Evolutionary conservation across 2,888 invertebrate genomes (phyloP).

Genomic region (Labia minor): DNA sequence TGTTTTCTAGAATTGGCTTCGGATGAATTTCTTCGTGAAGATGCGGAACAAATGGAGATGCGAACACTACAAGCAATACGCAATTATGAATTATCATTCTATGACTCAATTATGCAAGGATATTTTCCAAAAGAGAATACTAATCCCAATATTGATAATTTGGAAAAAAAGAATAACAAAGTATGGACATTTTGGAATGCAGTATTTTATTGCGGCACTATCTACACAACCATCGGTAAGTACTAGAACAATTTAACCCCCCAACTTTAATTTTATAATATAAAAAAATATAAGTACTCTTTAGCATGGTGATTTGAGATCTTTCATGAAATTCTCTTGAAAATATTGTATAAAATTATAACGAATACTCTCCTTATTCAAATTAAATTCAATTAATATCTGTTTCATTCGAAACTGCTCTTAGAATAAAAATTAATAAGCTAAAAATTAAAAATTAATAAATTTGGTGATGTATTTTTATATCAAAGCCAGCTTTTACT

Average conservation of each 20-base stretch:
- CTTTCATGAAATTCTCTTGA: too few relatives aligned
- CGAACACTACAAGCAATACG: constrained; percentile 39
- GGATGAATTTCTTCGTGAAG: constrained; percentile 24
- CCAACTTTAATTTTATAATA: not conserved
- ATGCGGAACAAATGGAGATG: constrained; percentile 41
- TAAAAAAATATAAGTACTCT: not conserved
- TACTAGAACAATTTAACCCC: too few relatives aligned
- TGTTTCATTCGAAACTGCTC: too few relatives aligned
- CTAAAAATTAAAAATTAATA: too few relatives aligned
- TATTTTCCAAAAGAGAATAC: constrained; percentile 29
- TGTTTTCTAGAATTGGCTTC: constrained; percentile 19
- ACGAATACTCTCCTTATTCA: too few relatives aligned
- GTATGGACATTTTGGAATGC: constrained; percentile 79
- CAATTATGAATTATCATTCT: constrained; percentile 44
- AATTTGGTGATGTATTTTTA: too few relatives aligned
- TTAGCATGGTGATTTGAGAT: too few relatives aligned
- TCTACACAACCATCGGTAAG: constrained; percentile 82
- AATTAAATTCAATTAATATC: too few relatives aligned
- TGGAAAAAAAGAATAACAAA: constrained; percentile 38
- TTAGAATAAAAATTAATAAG: too few relatives aligned
- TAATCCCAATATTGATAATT: constrained; percentile 23
- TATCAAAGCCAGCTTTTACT: too few relatives aligned
- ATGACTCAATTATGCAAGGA: constrained; percentile 41
- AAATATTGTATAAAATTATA: too few relatives aligned
- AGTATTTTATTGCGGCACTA: constrained; percentile 76